Evolutionary conservation across 1,140 invertebrate genomes (phyloP), one percentile per base, ranked within the genome.

Genomic region (Drosophila erecta): DNA sequence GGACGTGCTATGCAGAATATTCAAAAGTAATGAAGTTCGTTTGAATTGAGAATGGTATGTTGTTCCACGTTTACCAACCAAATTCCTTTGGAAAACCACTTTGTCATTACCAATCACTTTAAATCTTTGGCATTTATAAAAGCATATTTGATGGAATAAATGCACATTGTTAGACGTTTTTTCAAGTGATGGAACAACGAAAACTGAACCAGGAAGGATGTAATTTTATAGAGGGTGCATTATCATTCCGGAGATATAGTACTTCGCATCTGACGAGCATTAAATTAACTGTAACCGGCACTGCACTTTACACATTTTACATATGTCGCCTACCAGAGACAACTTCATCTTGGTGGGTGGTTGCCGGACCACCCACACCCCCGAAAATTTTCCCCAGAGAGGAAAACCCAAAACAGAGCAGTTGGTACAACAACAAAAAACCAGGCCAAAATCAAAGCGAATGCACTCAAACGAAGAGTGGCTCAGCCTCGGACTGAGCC

Each of bases 221-320:
- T n/a, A 44, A 49, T 46, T 49, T 41, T 59, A 49, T 55, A 86
- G 73, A 85, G 81, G 83, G 83, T 76, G 83, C 64, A 59, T 77
- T 54, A 67, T 79, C 62, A 57, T 61, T 62, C 44, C 24, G 22
- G 41, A 38, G 56, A 61, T 51, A 44, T 49, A 76, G 69, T 66
- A 37, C 56, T 61, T 47, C 67, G 44, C 66, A 53, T 64, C 58
- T 89, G 84, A 89, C 69, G 84, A 89, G 86, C 81, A 90, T 90
- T 90, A 86, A 90, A 90, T 90, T 90, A 90, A 90, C 83, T 87
- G 84, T 87, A 87, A 80, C 81, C 79, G 81, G 81, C 81, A 85
- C 70, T 90, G 85, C 85, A 90, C 85, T 90, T 90, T 90, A 90
- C 85, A 90, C 85, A 90, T 90, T 90, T 90, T 90, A 90, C 85